Evolutionary conservation across 2,888 invertebrate genomes (phyloP).

Genomic region (Caenorhabditis panamensis): DNA sequence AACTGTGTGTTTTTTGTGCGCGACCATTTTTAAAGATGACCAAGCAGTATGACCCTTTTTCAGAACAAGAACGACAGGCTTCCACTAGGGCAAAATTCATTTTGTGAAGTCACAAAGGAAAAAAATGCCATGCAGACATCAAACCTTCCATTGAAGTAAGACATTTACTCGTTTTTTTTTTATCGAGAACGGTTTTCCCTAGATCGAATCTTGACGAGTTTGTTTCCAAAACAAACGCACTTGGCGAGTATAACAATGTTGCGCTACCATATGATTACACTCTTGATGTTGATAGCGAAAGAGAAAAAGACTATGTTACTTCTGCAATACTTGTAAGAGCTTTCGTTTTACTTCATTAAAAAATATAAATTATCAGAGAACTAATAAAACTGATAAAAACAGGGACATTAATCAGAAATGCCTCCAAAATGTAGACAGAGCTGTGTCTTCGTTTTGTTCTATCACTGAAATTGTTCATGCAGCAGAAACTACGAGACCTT

Average conservation of each 20-base stretch:
- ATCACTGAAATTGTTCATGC: constrained; percentile 80
- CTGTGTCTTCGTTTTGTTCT: constrained; percentile 74
- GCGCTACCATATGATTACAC: constrained; percentile 48
- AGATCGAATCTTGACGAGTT: constrained; percentile 65
- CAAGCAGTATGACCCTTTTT: too few relatives aligned
- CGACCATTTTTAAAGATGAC: too few relatives aligned
- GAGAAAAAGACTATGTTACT: constrained; percentile 60
- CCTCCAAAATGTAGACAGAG: constrained; percentile 41
- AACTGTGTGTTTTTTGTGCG: too few relatives aligned
- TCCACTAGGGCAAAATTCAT: too few relatives aligned
- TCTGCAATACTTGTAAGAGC: too few relatives aligned
- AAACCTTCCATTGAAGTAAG: not conserved
- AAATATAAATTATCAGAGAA: too few relatives aligned
- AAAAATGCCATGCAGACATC: not conserved
- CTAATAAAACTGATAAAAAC: too few relatives aligned
- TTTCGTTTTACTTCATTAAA: too few relatives aligned
- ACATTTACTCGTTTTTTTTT: too few relatives aligned
- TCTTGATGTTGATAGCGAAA: constrained; percentile 50
- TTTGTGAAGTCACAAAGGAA: constrained; percentile 5
- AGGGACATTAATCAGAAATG: not conserved
- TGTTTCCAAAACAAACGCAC: constrained; percentile 58
- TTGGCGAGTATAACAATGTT: constrained; percentile 51
- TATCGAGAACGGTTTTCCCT: too few relatives aligned
- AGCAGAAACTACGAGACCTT: constrained; percentile 71
- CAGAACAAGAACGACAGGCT: too few relatives aligned